A percentile compares a stretch with the other conserved stretches of the same genome.
These are phyloP conservation scores for Drosophila conformis DNA, from an alignment of 2,888 invertebrate species.

Conservation along the genomic window DNA sequence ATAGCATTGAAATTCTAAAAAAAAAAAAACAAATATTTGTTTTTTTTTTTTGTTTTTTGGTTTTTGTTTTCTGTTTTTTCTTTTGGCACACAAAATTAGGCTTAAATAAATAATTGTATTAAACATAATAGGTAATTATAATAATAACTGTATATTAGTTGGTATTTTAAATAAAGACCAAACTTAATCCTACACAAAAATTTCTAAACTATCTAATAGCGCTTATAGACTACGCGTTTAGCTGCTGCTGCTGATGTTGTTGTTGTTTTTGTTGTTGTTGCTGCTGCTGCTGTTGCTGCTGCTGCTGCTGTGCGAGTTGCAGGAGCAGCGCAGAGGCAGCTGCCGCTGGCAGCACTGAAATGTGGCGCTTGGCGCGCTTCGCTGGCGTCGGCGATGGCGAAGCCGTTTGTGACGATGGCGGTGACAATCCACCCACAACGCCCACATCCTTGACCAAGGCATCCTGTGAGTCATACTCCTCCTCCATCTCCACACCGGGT, in stretches of 20 bases:
- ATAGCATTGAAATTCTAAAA: background rate
- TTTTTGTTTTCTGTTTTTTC: conserved; percentile 10
- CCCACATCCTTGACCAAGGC: conserved; percentile 68
- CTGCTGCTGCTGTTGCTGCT: conserved; percentile 16
- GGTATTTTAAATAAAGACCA: conserved; percentile 8
- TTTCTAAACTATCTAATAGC: conserved; percentile 54
- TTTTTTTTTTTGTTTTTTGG: conserved; percentile 13
- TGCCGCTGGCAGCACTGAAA: conserved; percentile 53
- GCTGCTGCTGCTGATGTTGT: conserved; percentile 3
- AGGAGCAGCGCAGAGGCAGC: conserved; percentile 55
- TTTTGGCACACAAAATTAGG: conserved; percentile 68
- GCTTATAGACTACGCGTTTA: conserved; percentile 27
- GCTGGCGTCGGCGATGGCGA: conserved; percentile 36
- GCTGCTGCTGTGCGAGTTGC: conserved; percentile 46
- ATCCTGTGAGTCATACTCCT: conserved; percentile 66
- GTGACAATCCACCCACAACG: conserved; percentile 59
- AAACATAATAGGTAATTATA: conserved; percentile 13
- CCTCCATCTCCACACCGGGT: conserved; percentile 16
- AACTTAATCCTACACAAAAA: conserved; percentile 18
- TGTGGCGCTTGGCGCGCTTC: conserved; percentile 61
- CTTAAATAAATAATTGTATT: conserved; percentile 62
- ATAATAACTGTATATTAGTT: conserved; percentile 22
- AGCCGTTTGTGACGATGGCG: conserved; percentile 33
- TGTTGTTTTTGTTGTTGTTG: conserved; percentile 2
- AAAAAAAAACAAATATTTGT: conserved; percentile 9